Evolutionary conservation across 2,113 vertebrate species (phyloP).

Genomic region (Condylura cristata): DNA sequence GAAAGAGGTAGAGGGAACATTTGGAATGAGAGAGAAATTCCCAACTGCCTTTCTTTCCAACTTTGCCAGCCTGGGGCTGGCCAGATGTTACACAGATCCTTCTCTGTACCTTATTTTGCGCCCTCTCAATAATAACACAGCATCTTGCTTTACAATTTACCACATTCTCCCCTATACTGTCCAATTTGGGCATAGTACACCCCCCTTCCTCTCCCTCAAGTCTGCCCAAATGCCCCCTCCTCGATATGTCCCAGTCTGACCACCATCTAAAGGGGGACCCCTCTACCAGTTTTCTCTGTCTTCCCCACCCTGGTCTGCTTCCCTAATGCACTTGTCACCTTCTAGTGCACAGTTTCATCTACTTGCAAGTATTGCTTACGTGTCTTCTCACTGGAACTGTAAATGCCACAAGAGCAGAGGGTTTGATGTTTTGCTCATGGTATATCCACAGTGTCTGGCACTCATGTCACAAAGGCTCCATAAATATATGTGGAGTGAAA

Average conservation of each 20-base stretch:
- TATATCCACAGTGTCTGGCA: not conserved
- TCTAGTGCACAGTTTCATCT: conserved; percentile 68
- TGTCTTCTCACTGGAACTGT: not conserved
- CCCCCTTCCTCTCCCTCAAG: not conserved
- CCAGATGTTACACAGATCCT: not conserved
- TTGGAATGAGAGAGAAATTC: not conserved
- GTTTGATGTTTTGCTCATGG: not conserved
- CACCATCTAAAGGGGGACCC: not conserved
- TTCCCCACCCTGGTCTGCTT: conserved; percentile 22
- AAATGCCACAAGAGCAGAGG: not conserved
- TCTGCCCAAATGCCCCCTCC: not conserved
- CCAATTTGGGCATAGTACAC: not conserved
- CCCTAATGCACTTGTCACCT: not conserved
- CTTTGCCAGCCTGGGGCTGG: not conserved
- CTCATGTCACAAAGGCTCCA: not conserved
- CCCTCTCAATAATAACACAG: not conserved
- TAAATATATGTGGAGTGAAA: not conserved
- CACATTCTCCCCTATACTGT: not conserved
- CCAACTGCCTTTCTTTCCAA: not conserved
- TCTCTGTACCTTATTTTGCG: not conserved
- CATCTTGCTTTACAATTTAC: not conserved
- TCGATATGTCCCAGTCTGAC: not conserved
- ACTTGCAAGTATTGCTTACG: conserved; percentile 63
- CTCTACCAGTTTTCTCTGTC: not conserved
- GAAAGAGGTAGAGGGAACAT: conserved; percentile 29